A percentile compares a stretch with the other conserved stretches of the same genome.
Evolutionary conservation across 2,797 vertebrate genomes (phyloP).

Genomic region (Euphonia xanthogaster): DNA sequence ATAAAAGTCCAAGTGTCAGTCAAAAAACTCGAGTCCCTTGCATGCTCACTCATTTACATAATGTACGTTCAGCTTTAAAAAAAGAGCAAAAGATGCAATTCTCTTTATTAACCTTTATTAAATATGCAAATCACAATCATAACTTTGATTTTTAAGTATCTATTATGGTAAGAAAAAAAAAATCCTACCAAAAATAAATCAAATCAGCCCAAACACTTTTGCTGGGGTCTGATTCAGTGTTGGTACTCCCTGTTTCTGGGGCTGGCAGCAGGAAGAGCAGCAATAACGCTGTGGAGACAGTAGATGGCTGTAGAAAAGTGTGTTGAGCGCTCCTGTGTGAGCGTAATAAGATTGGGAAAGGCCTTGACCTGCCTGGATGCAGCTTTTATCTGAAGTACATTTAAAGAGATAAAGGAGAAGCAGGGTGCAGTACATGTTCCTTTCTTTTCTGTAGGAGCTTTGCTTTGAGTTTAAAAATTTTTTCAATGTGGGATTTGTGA

Average conservation of each 20-base stretch:
- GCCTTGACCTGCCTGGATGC: constrained; percentile 81
- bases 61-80: background rate
- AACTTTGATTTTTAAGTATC: background rate
- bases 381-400: constrained; percentile 84
- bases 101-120: background rate
- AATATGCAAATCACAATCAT: background rate
- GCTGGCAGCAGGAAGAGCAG: constrained; percentile 26
- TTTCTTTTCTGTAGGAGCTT: constrained; percentile 69
- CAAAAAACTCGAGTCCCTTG: rapidly evolving
- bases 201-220: background rate
- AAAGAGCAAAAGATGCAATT: background rate
- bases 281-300: constrained; percentile 78
- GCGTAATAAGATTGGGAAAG: constrained; percentile 78
- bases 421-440: constrained; percentile 70
- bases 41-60: background rate
- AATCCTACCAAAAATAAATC: background rate
- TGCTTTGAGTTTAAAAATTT: constrained; percentile 67
- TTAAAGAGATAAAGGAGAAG: constrained; percentile 82
- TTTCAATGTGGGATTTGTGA: constrained; percentile 43
- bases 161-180: background rate
- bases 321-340: constrained; percentile 62
- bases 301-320: constrained; percentile 89
- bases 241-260: background rate
- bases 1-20: background rate
- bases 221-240: background rate